Evolutionary conservation across 2,888 invertebrate species (phyloP).

Genomic region (Halictus quadricinctus): DNA sequence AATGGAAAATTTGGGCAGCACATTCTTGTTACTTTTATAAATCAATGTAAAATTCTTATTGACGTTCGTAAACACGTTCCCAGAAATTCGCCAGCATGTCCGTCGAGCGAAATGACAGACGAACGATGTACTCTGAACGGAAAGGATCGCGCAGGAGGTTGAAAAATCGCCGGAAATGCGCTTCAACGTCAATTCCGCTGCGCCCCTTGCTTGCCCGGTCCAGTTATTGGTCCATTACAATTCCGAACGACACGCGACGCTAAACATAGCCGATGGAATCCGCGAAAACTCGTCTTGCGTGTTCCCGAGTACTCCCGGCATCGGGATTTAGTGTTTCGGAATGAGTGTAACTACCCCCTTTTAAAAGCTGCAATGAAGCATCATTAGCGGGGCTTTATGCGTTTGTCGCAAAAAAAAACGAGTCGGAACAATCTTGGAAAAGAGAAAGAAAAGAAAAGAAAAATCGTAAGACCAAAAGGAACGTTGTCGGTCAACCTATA

Average conservation of each 20-base stretch:
- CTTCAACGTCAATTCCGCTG: slow-evolving; percentile 26
- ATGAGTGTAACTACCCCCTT: not conserved
- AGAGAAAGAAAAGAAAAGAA: too few species aligned
- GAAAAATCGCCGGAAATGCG: slow-evolving; percentile 10
- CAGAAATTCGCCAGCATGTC: not conserved
- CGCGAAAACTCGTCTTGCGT: slow-evolving; percentile 13
- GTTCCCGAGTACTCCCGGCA: not conserved
- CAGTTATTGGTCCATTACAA: slow-evolving; percentile 49
- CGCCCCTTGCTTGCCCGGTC: not conserved
- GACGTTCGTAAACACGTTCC: not conserved
- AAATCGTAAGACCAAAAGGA: not conserved
- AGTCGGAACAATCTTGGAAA: not conserved
- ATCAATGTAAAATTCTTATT: not conserved
- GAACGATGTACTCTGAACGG: not conserved
- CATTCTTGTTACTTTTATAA: too few species aligned
- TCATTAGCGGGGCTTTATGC: not conserved
- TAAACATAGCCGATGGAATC: slow-evolving; percentile 52
- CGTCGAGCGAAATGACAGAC: not conserved
- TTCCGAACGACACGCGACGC: slow-evolving; percentile 39
- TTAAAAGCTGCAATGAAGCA: not conserved
- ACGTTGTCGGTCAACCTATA: not conserved
- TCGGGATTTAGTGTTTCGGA: not conserved
- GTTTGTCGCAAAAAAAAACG: not conserved
- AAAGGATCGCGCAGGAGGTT: not conserved
- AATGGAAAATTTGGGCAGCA: too few species aligned